phyloP scores from a whole-genome alignment of 2,113 vertebrate species.

The Datnioides undecimradiatus region DNA sequence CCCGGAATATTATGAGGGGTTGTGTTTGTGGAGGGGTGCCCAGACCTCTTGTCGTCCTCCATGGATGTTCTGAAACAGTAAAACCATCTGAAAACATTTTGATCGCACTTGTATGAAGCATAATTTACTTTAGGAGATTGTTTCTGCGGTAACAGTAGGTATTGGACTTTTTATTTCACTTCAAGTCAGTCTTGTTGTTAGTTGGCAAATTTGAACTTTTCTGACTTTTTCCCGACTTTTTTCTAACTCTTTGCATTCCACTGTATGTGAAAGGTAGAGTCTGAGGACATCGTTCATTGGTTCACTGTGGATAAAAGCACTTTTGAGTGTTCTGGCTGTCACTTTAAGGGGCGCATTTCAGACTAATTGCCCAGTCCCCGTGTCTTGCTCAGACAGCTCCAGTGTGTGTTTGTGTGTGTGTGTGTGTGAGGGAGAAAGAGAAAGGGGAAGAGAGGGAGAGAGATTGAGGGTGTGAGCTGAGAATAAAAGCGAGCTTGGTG shows the following conservation, averaged over 20 bases:
- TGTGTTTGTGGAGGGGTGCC: too few relatives aligned
- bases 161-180: too few relatives aligned
- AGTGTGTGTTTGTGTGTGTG: conserved; percentile 53
- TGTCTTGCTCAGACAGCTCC: conserved; percentile 67
- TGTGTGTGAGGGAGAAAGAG: conserved; percentile 32
- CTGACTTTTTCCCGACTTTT: neutral
- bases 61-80: too few relatives aligned
- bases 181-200: neutral
- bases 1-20: too few relatives aligned
- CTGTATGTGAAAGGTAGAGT: conserved; percentile 12
- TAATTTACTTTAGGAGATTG: too few relatives aligned
- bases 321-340: conserved; percentile 53
- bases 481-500: conserved; percentile 66
- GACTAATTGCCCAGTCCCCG: conserved; percentile 55
- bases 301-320: conserved; percentile 36
- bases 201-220: neutral
- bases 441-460: too few relatives aligned
- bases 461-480: conserved; percentile 48
- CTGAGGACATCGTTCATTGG: conserved; percentile 33
- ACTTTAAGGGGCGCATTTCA: conserved; percentile 67
- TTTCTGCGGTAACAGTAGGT: too few relatives aligned
- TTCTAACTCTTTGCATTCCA: conserved; percentile 12
- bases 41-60: too few relatives aligned
- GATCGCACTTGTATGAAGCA: too few relatives aligned
- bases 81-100: too few relatives aligned